Conservation (phyloP, 2,888 invertebrate genomes). For the Drepanosiphum platanoidis region DNA sequence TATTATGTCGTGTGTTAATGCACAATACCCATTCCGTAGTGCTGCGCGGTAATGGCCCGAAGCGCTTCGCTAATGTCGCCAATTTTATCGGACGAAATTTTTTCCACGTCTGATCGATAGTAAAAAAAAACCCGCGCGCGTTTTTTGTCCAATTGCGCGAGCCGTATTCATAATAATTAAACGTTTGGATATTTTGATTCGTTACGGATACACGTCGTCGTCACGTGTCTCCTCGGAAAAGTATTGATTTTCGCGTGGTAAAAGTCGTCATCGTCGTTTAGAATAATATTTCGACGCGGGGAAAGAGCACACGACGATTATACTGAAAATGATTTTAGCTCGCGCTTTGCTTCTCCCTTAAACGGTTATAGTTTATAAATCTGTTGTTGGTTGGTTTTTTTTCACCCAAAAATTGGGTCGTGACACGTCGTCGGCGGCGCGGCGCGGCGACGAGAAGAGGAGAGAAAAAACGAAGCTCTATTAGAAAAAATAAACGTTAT, state of each 20-base stretch:
- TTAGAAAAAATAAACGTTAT: not conserved
- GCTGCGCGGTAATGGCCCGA: no score
- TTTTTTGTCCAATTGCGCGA: not conserved
- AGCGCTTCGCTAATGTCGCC: no score
- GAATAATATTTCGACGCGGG: not conserved
- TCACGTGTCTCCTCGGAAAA: not conserved
- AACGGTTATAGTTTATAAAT: conserved; percentile 19
- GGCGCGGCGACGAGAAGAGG: no score
- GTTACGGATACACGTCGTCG: not conserved
- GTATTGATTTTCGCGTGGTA: not conserved
- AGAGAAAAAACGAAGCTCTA: not conserved
- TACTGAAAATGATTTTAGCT: not conserved
- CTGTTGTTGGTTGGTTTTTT: no score
- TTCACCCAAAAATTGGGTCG: no score
- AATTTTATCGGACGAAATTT: no score
- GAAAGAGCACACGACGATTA: not conserved
- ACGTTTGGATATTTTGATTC: not conserved
- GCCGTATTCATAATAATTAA: not conserved
- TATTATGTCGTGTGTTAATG: no score
- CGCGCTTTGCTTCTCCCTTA: not conserved
- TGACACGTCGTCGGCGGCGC: conserved; percentile 13
- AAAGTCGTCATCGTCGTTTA: not conserved
- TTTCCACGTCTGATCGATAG: no score
- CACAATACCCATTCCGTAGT: not conserved
- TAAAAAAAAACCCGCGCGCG: no score